A percentile compares a stretch with the other conserved stretches of the same genome.
Evolutionary conservation across 2,113 vertebrate species (phyloP).

Genomic region (Sebastes schlegelii): DNA sequence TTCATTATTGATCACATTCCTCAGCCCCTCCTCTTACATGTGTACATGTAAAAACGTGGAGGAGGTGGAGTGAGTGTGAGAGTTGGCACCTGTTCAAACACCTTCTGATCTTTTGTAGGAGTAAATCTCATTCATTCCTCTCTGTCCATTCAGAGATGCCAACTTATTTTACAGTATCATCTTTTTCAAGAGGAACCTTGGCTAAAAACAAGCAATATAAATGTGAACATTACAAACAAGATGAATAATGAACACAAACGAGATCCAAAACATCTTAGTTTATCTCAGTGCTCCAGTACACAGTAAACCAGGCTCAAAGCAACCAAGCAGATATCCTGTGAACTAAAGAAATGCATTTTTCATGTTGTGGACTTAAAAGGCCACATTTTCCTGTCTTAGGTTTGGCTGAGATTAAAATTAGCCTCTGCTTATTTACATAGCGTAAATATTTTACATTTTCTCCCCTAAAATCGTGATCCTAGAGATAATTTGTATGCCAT

Average conservation of each 20-base stretch:
- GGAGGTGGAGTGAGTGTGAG: slow-evolving; percentile 36
- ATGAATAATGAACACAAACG: neutral
- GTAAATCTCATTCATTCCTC: neutral
- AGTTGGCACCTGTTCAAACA: slow-evolving; percentile 71
- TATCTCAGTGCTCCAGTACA: neutral
- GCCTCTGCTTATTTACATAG: neutral
- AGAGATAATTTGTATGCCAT: neutral
- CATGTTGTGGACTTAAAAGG: neutral
- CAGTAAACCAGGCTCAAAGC: neutral
- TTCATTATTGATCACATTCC: slow-evolving; percentile 20
- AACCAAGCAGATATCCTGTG: neutral
- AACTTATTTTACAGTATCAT: too few species aligned
- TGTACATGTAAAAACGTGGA: slow-evolving; percentile 12
- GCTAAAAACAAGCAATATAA: neutral
- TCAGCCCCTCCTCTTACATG: slow-evolving; percentile 22
- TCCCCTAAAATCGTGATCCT: neutral
- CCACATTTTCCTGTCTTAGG: neutral
- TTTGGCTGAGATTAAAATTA: neutral
- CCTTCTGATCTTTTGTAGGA: neutral
- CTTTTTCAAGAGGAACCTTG: neutral
- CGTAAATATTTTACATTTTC: slow-evolving; percentile 5
- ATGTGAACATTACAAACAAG: neutral
- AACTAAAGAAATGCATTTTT: slow-evolving; percentile 5
- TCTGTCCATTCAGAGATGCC: neutral
- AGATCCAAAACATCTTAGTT: neutral